These are phyloP conservation scores for Coelopa frigida DNA, from an alignment of 1,140 invertebrate species.

Conservation along the genomic window DNA sequence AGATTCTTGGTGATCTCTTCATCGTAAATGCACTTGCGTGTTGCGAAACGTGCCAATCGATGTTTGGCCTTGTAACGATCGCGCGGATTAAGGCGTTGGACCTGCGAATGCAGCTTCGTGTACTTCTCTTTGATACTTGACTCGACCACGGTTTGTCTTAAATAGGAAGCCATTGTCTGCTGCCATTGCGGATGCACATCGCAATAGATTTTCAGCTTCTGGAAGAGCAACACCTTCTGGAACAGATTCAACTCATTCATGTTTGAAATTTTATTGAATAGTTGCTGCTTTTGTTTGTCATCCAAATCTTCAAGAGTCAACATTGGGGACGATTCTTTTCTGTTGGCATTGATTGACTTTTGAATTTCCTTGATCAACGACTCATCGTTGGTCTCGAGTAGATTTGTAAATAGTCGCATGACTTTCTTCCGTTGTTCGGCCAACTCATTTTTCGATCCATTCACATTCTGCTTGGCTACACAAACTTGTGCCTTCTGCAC, in stretches of 20 bases:
- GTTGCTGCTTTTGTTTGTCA: slow-evolving; percentile 7
- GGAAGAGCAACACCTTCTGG: slow-evolving; percentile 35
- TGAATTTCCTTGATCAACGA: slow-evolving; percentile 23
- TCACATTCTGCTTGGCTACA: slow-evolving; percentile 20
- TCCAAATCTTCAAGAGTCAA: background rate
- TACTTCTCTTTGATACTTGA: slow-evolving; percentile 1
- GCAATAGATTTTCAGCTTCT: slow-evolving; percentile 29
- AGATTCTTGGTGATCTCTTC: slow-evolving; percentile 21
- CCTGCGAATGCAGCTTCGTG: slow-evolving; percentile 15
- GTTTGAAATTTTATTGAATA: slow-evolving; percentile 32
- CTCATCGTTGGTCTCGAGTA: slow-evolving; percentile 28
- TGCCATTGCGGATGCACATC: slow-evolving; percentile 14
- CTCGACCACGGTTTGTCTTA: background rate
- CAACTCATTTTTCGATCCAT: slow-evolving; percentile 22
- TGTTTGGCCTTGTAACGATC: slow-evolving; percentile 37
- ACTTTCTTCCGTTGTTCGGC: slow-evolving; percentile 26
- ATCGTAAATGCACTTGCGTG: slow-evolving; percentile 19
- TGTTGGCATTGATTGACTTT: slow-evolving; percentile 5
- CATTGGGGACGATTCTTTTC: background rate
- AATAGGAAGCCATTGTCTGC: background rate
- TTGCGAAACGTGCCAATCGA: slow-evolving; percentile 19
- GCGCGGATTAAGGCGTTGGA: slow-evolving; percentile 16
- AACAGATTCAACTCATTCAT: slow-evolving; percentile 33
- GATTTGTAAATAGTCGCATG: slow-evolving; percentile 20
- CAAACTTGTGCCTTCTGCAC: slow-evolving; percentile 29